phyloP scores from a whole-genome alignment of 2,888 invertebrate genomes.

The Nemoura dubitans region DNA sequence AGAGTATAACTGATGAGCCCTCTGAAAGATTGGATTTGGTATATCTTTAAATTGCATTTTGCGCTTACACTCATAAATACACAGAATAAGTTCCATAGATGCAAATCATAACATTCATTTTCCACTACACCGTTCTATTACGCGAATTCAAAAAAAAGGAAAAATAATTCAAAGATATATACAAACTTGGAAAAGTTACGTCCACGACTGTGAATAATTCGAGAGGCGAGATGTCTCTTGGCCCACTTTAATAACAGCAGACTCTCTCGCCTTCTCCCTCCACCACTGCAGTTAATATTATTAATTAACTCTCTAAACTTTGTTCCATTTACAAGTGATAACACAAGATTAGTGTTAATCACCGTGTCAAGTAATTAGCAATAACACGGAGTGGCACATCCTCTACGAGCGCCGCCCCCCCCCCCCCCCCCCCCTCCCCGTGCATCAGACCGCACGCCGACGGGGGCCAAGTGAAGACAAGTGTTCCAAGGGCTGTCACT shows the following conservation, averaged over 20 bases:
- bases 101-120: neutral
- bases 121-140: neutral
- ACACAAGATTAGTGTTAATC: conserved; percentile 5
- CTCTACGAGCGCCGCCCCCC: too few species aligned
- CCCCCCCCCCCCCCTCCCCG: too few species aligned
- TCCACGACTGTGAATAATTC: neutral
- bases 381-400: neutral
- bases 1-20: neutral
- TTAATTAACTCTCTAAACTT: conserved; percentile 3
- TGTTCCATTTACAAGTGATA: neutral
- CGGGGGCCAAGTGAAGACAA: neutral
- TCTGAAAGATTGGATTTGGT: neutral
- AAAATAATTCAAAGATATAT: neutral
- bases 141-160: neutral
- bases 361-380: neutral
- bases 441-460: too few species aligned
- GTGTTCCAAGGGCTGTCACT: neutral
- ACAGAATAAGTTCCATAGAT: neutral
- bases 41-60: neutral
- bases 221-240: neutral
- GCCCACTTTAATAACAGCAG: neutral
- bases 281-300: neutral
- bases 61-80: neutral
- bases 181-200: neutral
- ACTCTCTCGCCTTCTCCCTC: neutral